Evolutionary conservation across 2,888 invertebrate species (phyloP), one percentile per base, ranked within the genome.

Genomic region (Protula sp.): DNA sequence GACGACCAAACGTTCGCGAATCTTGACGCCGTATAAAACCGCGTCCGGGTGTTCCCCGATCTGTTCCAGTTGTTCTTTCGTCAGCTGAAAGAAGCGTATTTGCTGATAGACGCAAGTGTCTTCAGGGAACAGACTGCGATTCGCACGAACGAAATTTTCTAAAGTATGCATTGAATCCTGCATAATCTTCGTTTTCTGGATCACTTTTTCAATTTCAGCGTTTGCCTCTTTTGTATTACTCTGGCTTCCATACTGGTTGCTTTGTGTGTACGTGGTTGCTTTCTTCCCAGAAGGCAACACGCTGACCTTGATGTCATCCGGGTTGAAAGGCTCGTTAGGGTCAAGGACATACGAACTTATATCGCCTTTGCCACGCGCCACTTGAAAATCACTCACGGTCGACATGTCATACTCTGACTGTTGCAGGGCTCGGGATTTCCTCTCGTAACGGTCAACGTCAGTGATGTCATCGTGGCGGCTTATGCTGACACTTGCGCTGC

Each of bases 121-220:
- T 55, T 66, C 66, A 5, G 69, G 69, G 52, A 69, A 69, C 52
- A 62, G 54, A 30, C 56, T 31, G 31, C 68, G 62, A 54, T 69
- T 67, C 22, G 55, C 47, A n/a, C 60, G 38, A 0, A 69, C 69
- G 50, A 68, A 69, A 31, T 67, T 60, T 53, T 69, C 69, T 54
- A 69, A 59, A 0, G 64, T 57, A 27, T 60, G 60, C 54, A 68
- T 52, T 30, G 57, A 48, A 19, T 63, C 55, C 57, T 68, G 60
- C 53, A 69, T 45, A 31, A 58, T 31, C 31, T 57, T 50, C 19
- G 67, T 69, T 54, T 56, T 54, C 24, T 45, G 5, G 26, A 56
- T 59, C 52, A 67, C 61, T 30, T 59, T 47, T n/a, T 68, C 59
- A 5, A 68, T 60, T 22, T 54, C 57, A 4, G 24, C 50, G 48